These are phyloP conservation scores for Petrolisthes manimaculis DNA, from an alignment of 2,888 invertebrate species.

Conservation along the genomic window DNA sequence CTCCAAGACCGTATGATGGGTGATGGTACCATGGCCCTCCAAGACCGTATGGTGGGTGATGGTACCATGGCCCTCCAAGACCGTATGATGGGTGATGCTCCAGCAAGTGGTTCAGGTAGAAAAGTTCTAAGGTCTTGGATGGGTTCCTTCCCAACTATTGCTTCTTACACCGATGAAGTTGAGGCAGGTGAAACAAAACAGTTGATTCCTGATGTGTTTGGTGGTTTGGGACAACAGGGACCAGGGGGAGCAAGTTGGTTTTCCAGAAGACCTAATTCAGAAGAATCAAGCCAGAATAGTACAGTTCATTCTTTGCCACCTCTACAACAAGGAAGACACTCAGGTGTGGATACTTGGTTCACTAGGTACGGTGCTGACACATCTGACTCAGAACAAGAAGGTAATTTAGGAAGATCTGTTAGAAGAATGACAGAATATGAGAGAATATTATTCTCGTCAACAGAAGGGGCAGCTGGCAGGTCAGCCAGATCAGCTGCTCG, in stretches of 20 bases:
- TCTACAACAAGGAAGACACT: no score
- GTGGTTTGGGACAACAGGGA: not conserved
- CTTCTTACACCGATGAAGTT: not conserved
- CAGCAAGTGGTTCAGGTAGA: not conserved
- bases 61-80: conserved; percentile 10
- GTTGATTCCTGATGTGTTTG: not conserved
- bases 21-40: conserved; percentile 11
- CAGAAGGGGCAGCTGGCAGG: conserved; percentile 21
- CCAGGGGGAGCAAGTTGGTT: not conserved
- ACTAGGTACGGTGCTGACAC: conserved; percentile 27
- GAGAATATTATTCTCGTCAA: conserved; percentile 16
- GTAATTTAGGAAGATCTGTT: not conserved
- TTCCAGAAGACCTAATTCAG: not conserved
- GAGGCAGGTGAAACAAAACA: not conserved
- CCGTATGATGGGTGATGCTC: conserved; percentile 27
- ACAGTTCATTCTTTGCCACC: no score
- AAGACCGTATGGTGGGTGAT: conserved; percentile 21
- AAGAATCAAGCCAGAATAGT: not conserved
- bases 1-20: conserved; percentile 10
- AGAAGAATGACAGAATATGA: conserved; percentile 5
- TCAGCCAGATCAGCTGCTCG: conserved; percentile 22
- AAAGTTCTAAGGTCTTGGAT: conserved; percentile 42
- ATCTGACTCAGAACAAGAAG: not conserved
- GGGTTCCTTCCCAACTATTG: conserved; percentile 40
- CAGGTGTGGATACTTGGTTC: conserved; percentile 44